phyloP scores from a whole-genome alignment of 35 echinoderm and acorn worm species.

The Ophiothrix spiculata region DNA sequence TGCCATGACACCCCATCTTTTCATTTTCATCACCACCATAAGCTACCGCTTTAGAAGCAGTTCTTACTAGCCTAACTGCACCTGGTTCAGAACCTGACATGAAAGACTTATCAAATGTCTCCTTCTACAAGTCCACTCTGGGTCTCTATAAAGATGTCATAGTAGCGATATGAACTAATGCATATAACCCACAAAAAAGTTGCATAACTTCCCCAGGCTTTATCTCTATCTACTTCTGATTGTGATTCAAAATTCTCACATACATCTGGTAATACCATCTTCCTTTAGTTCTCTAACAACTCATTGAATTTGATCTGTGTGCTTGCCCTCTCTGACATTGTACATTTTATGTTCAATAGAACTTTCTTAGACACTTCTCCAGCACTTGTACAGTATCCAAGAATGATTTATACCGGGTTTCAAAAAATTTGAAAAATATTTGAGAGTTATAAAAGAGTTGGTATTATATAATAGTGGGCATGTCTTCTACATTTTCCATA shows the following conservation, averaged over 20 bases:
- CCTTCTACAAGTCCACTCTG: conserved; percentile 11
- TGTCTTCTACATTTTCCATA: too few relatives aligned
- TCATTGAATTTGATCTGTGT: neutral
- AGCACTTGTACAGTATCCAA: neutral
- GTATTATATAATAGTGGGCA: too few relatives aligned
- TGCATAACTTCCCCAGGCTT: conserved; percentile 43
- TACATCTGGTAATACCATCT: neutral
- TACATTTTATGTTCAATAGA: neutral
- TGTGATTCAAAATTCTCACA: neutral
- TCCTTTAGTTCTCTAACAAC: neutral
- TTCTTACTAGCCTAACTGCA: conserved; percentile 41
- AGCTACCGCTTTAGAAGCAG: conserved; percentile 35
- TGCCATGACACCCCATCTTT: conserved; percentile 33
- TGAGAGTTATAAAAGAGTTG: too few relatives aligned
- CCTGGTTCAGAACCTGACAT: conserved; percentile 22
- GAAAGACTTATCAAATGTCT: conserved; percentile 25
- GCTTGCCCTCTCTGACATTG: neutral
- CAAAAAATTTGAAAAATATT: too few relatives aligned
- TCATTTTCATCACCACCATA: conserved; percentile 13
- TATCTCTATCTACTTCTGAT: conserved; percentile 23
- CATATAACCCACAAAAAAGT: conserved; percentile 50
- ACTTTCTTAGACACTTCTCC: neutral
- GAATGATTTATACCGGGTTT: too few relatives aligned
- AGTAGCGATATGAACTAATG: conserved; percentile 41
- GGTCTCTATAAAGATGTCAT: conserved; percentile 20